Percentiles rank a stretch among this genome's conserved stretches.
Conservation (phyloP, 2,113 vertebrate species). For the Potamarius usumacintae region DNA sequence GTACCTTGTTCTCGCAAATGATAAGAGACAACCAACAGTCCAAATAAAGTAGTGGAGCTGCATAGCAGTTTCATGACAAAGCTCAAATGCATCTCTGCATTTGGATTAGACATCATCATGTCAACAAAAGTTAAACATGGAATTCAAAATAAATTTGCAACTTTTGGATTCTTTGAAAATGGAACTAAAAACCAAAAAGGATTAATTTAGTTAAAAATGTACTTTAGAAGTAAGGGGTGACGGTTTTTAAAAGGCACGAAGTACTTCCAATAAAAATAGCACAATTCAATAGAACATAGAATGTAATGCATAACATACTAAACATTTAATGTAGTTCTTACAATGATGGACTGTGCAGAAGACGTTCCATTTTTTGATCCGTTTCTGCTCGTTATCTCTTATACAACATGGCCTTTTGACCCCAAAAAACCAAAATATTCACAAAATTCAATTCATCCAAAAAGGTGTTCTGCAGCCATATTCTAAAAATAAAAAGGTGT, state of each 20-base stretch:
- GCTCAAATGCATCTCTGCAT: constrained; percentile 59
- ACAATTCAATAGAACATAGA: constrained; percentile 42
- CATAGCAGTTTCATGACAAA: constrained; percentile 76
- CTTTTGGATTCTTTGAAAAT: constrained; percentile 29
- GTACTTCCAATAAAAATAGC: constrained; percentile 53
- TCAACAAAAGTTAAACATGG: constrained; percentile 40
- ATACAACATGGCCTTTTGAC: constrained; percentile 13
- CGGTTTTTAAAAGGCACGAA: constrained; percentile 55
- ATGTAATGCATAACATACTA: constrained; percentile 25
- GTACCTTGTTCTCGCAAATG: constrained; percentile 17
- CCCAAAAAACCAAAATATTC: background rate
- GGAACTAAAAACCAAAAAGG: constrained; percentile 26
- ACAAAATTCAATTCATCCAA: background rate
- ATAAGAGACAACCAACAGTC: constrained; percentile 29
- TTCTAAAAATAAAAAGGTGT: constrained; percentile 46
- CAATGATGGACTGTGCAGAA: constrained; percentile 44
- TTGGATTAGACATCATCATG: constrained; percentile 41
- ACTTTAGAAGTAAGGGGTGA: constrained; percentile 47
- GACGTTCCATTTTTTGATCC: background rate
- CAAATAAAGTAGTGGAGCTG: constrained; percentile 68
- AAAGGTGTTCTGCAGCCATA: constrained; percentile 34
- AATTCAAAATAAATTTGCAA: background rate
- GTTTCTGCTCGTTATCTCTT: constrained; percentile 10
- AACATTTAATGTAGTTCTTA: constrained; percentile 2
- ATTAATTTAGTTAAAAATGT: constrained; percentile 47